These are phyloP conservation scores for Kryptopterus vitreolus DNA, from an alignment of 2,797 vertebrate species.

Conservation along the genomic window DNA sequence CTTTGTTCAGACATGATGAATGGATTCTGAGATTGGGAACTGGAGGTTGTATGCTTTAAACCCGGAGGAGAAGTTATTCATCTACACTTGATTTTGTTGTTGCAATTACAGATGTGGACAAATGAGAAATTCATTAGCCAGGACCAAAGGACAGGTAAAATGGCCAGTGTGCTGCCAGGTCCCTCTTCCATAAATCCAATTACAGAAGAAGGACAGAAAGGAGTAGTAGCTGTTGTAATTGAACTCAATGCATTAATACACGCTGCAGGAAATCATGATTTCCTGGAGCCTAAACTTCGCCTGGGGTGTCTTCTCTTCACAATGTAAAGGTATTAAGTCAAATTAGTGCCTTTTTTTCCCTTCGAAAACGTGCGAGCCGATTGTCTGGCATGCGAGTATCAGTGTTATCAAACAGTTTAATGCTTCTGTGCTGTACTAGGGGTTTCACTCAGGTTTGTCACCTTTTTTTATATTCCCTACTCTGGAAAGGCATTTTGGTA, in stretches of 20 bases:
- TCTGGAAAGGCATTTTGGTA: neutral
- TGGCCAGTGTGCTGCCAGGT: neutral
- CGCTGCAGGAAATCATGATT: too few relatives aligned
- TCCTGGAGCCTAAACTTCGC: neutral
- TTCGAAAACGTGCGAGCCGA: neutral
- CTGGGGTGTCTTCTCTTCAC: neutral
- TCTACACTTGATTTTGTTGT: neutral
- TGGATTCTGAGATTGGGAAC: neutral
- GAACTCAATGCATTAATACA: neutral
- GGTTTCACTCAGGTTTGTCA: neutral
- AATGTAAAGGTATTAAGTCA: neutral
- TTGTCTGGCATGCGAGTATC: neutral
- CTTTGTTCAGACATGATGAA: conserved; percentile 8
- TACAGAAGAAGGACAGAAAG: neutral
- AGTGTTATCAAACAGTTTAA: neutral
- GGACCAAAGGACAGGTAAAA: neutral
- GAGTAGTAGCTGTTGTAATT: neutral
- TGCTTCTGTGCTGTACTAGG: neutral
- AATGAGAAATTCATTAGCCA: neutral
- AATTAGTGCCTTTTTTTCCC: neutral
- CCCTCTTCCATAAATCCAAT: neutral
- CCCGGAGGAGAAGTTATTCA: neutral
- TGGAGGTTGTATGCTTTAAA: neutral
- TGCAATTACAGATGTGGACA: conserved; percentile 1
- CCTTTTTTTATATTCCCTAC: neutral